Percentiles rank a stretch among this genome's conserved stretches.
Evolutionary conservation across 2,113 vertebrate genomes (phyloP).

Genomic region (Psilopsiagon aymara): DNA sequence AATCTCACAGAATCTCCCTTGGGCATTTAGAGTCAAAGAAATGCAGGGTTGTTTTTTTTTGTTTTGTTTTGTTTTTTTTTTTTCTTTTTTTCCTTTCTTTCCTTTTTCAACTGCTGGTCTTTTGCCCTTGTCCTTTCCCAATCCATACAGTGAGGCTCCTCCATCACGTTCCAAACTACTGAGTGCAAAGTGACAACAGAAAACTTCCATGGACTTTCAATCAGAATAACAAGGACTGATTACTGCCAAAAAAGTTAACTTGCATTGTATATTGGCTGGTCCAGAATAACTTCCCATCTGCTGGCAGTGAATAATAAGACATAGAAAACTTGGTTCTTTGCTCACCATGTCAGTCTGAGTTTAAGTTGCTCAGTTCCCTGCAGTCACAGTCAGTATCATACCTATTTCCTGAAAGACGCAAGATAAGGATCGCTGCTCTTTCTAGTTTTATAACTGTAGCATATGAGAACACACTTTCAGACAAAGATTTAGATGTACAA

Average conservation of each 20-base stretch:
- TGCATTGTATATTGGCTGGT: neutral
- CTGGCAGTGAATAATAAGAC: neutral
- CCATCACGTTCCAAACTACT: neutral
- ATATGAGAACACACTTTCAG: neutral
- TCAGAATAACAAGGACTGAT: neutral
- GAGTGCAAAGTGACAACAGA: neutral
- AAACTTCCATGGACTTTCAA: neutral
- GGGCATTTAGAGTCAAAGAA: slow-evolving; percentile 49
- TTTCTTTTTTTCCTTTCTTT: neutral
- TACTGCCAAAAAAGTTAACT: neutral
- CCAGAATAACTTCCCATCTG: neutral
- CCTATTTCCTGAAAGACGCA: neutral
- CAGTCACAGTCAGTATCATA: neutral
- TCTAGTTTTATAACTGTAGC: neutral
- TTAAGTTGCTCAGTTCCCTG: neutral
- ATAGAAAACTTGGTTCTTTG: neutral
- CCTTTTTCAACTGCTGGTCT: neutral
- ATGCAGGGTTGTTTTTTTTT: slow-evolving; percentile 7
- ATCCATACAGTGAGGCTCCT: neutral
- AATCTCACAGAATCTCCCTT: slow-evolving; percentile 44
- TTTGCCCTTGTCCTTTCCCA: neutral
- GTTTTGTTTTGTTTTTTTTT: neutral
- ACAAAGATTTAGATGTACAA: neutral
- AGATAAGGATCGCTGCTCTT: neutral
- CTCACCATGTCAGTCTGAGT: rapidly evolving